phyloP scores from a whole-genome alignment of 2,797 vertebrate genomes.

The Micrastur ruficollis region DNA sequence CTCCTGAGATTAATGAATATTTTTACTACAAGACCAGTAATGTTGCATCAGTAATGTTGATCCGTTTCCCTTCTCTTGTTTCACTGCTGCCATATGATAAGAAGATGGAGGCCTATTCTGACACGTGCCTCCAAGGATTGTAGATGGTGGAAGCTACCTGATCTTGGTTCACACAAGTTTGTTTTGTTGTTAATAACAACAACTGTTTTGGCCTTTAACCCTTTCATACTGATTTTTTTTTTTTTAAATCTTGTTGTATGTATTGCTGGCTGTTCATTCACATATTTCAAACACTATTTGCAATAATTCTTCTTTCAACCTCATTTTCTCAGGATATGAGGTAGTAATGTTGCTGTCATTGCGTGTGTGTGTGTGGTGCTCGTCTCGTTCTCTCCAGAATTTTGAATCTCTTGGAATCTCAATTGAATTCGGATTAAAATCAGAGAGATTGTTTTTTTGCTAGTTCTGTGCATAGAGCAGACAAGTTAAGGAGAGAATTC shows the following conservation, averaged over 20 bases:
- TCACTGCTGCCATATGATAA: not conserved
- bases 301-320: not conserved
- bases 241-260: not conserved
- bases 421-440: not conserved
- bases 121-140: not conserved
- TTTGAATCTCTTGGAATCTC: not conserved
- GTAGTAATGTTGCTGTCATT: not conserved
- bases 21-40: not conserved
- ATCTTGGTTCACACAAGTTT: not conserved
- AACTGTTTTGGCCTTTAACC: not conserved
- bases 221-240: not conserved
- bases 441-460: not conserved
- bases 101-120: not conserved
- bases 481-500: not conserved
- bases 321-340: not conserved
- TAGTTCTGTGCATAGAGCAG: not conserved
- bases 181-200: not conserved
- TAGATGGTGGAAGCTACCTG: not conserved
- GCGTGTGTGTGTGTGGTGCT: not conserved
- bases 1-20: not conserved
- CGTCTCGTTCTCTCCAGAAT: fast-evolving
- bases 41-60: fast-evolving
- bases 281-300: not conserved
- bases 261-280: not conserved
- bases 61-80: not conserved